These are phyloP conservation scores for Synanthedon vespiformis DNA, from an alignment of 2,888 invertebrate genomes.

Conservation along the genomic window DNA sequence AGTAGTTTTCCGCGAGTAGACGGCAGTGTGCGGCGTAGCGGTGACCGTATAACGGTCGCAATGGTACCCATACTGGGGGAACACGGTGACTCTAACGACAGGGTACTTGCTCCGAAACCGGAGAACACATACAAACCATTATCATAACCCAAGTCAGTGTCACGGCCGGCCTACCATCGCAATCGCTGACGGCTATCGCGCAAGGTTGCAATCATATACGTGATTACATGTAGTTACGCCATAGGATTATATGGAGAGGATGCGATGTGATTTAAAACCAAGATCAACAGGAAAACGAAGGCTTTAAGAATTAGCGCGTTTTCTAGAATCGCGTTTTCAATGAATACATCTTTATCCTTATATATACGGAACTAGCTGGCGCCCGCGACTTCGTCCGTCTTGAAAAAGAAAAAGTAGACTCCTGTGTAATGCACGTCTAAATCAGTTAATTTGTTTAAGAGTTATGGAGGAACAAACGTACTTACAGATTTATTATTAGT, in stretches of 20 bases:
- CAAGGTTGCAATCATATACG: conserved; percentile 56
- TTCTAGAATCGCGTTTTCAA: too few species aligned
- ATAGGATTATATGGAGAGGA: conserved; percentile 11
- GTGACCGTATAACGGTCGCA: conserved; percentile 60
- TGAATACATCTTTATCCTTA: too few species aligned
- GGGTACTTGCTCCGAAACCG: conserved; percentile 32
- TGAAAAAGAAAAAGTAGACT: too few species aligned
- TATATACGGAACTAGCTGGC: too few species aligned
- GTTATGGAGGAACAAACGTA: too few species aligned
- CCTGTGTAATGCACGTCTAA: too few species aligned
- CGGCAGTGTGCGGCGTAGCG: conserved; percentile 37
- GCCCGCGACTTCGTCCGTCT: too few species aligned
- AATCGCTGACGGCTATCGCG: conserved; percentile 42
- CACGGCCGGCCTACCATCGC: conserved; percentile 53
- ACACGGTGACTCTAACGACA: conserved; percentile 21
- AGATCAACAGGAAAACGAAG: too few species aligned
- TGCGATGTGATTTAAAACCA: too few species aligned
- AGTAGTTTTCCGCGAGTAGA: conserved; percentile 29
- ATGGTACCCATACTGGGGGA: conserved; percentile 49
- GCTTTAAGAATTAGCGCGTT: too few species aligned
- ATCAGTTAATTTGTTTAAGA: too few species aligned
- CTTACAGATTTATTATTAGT: too few species aligned
- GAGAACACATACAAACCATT: conserved; percentile 30
- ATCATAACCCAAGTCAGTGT: conserved; percentile 56
- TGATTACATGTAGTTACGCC: conserved; percentile 48